Conservation (phyloP, 2,113 vertebrate genomes). For the Crotalus horridus region DNA sequence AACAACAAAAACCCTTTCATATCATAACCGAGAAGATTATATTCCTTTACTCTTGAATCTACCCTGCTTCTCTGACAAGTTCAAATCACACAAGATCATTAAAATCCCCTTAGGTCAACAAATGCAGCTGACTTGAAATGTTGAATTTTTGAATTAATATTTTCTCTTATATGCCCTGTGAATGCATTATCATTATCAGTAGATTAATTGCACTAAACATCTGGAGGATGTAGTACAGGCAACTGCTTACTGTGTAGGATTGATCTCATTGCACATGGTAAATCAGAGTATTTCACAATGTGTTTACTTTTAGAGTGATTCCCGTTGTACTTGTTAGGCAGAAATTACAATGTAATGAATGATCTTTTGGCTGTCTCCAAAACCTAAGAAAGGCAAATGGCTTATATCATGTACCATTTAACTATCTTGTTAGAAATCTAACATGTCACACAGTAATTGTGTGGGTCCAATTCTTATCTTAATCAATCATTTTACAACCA, state of each 20-base stretch:
- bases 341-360: background rate
- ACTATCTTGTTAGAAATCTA: background rate
- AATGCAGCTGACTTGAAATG: background rate
- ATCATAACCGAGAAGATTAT: background rate
- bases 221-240: background rate
- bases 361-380: background rate
- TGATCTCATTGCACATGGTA: background rate
- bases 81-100: background rate
- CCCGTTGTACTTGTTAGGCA: background rate
- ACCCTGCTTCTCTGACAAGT: background rate
- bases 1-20: background rate
- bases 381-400: background rate
- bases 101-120: background rate
- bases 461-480: background rate
- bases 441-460: background rate
- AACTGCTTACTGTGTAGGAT: background rate
- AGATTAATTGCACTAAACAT: background rate
- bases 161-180: background rate
- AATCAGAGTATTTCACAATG: background rate
- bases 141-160: background rate
- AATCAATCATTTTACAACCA: background rate
- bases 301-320: background rate
- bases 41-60: background rate
- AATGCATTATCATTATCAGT: background rate
- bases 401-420: background rate